Evolutionary conservation across 2,888 invertebrate species (phyloP).

Genomic region (Acanthosoma haemorrhoidale): DNA sequence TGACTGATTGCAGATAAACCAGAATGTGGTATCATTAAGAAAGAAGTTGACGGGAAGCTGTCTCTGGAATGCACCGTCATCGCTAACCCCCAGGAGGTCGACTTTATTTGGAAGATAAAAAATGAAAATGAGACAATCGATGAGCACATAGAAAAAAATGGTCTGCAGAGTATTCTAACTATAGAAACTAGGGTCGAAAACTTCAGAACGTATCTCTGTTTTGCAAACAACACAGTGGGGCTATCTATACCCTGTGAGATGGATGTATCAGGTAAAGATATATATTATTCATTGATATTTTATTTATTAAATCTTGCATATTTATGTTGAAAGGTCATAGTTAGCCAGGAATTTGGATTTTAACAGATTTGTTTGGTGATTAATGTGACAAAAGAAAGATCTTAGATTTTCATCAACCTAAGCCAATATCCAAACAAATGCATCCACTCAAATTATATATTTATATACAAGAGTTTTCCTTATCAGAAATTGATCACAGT

Average conservation of each 20-base stretch:
- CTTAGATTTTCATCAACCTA: no score
- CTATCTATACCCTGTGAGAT: conserved; percentile 52
- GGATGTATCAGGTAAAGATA: conserved; percentile 50
- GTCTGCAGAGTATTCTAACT: conserved; percentile 57
- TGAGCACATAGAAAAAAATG: conserved; percentile 50
- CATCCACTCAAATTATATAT: no score
- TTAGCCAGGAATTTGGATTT: no score
- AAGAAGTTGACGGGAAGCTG: conserved; percentile 66
- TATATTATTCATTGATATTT: neutral
- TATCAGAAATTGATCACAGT: no score
- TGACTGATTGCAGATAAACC: conserved; percentile 64
- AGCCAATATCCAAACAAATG: no score
- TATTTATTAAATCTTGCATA: no score
- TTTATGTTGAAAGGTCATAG: no score
- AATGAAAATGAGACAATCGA: conserved; percentile 72
- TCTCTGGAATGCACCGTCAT: conserved; percentile 73
- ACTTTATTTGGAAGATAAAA: conserved; percentile 78
- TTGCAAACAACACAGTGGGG: conserved; percentile 79
- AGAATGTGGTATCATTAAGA: conserved; percentile 71
- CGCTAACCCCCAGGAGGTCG: conserved; percentile 72
- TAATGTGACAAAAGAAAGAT: no score
- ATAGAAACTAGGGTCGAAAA: conserved; percentile 58
- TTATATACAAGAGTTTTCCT: no score
- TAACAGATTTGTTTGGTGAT: no score
- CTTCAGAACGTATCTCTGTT: conserved; percentile 74